Evolutionary conservation across 2,888 invertebrate genomes (phyloP).

Genomic region (Orchesellides sinensis): DNA sequence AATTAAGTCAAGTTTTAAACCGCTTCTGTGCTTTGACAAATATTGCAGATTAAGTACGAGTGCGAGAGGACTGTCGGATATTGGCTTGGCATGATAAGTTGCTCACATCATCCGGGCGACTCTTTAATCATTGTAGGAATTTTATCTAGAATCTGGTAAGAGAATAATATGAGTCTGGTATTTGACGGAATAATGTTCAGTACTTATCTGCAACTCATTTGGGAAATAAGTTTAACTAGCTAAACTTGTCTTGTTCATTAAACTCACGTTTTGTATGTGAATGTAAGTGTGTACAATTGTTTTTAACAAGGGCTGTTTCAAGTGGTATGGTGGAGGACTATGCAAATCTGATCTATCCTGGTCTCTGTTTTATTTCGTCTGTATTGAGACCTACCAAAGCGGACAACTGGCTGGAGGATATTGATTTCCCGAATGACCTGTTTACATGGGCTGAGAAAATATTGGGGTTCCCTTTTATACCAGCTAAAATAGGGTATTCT

Average conservation of each 20-base stretch:
- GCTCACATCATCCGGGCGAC: slow-evolving; percentile 73
- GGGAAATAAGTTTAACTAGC: slow-evolving; percentile 38
- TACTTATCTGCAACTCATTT: slow-evolving; percentile 31
- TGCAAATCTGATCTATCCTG: slow-evolving; percentile 63
- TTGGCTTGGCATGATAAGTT: slow-evolving; percentile 73
- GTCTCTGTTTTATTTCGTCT: slow-evolving; percentile 53
- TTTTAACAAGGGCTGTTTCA: slow-evolving; percentile 66
- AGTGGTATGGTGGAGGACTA: slow-evolving; percentile 65
- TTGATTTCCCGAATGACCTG: slow-evolving; percentile 67
- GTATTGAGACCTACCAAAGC: slow-evolving; percentile 67
- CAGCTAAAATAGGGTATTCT: slow-evolving; percentile 50
- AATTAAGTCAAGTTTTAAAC: slow-evolving; percentile 40
- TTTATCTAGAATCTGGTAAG: slow-evolving; percentile 72
- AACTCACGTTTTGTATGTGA: too few species aligned
- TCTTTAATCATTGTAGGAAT: slow-evolving; percentile 72
- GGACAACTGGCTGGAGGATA: slow-evolving; percentile 71
- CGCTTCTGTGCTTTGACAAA: slow-evolving; percentile 33
- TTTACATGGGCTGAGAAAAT: slow-evolving; percentile 62
- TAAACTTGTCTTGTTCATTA: neutral
- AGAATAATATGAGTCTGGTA: neutral
- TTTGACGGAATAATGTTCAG: neutral
- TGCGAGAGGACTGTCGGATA: slow-evolving; percentile 70
- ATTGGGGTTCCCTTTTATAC: slow-evolving; percentile 60
- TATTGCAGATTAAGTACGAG: slow-evolving; percentile 70
- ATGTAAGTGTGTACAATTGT: slow-evolving; percentile 6